A percentile compares a stretch with the other conserved stretches of the same genome.
Evolutionary conservation across 2,797 vertebrate species (phyloP).

Genomic region (Cossypha polioptera): DNA sequence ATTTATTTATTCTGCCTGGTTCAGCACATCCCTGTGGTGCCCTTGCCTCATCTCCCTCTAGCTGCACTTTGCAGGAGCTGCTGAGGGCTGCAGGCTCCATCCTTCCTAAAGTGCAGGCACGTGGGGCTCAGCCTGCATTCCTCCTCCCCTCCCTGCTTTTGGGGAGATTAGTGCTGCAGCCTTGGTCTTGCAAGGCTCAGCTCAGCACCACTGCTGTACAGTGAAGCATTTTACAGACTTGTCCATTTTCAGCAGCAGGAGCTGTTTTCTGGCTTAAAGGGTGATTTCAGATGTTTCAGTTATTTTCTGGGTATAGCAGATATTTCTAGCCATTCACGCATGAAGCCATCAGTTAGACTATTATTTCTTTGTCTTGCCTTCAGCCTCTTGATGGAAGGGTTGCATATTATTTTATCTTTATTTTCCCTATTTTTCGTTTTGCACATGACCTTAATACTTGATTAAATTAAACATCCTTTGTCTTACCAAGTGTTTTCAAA

Average conservation of each 20-base stretch:
- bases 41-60: background rate
- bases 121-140: background rate
- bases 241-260: background rate
- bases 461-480: slow-evolving; percentile 10
- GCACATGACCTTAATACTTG: background rate
- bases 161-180: background rate
- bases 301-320: background rate
- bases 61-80: background rate
- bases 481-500: background rate
- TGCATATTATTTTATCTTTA: background rate
- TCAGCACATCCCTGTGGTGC: background rate
- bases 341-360: background rate
- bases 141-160: background rate
- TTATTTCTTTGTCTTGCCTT: background rate
- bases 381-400: background rate
- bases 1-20: background rate
- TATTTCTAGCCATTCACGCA: background rate
- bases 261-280: background rate
- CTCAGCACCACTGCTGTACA: background rate
- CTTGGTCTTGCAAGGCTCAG: background rate
- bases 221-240: background rate
- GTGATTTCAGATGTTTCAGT: background rate
- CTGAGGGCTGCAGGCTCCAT: background rate
- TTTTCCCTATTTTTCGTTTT: background rate
- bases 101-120: rapidly evolving